These are phyloP conservation scores for Tarsius wallacei DNA, from an alignment of 2,797 vertebrate genomes.

Conservation along the genomic window DNA sequence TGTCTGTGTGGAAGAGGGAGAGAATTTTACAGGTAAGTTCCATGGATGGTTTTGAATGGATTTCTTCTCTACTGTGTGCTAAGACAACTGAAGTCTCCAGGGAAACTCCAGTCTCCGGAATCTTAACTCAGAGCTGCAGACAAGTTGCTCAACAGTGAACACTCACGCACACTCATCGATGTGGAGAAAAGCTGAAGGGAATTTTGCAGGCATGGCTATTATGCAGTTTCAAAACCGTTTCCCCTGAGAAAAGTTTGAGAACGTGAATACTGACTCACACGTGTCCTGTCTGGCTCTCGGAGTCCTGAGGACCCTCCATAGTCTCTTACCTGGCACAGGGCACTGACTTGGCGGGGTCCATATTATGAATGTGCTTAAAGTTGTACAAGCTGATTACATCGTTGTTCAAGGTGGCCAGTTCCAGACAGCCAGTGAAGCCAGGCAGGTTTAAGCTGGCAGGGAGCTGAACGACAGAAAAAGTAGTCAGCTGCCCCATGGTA, in stretches of 20 bases:
- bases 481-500: neutral
- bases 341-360: conserved; percentile 92
- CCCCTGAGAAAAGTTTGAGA: neutral
- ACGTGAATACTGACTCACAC: neutral
- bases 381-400: conserved; percentile 98
- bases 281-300: neutral
- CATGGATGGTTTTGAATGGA: neutral
- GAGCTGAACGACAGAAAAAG: conserved; percentile 91
- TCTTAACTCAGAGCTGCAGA: conserved; percentile 18
- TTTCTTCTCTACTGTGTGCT: neutral
- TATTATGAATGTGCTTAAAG: conserved; percentile 94
- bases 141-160: neutral
- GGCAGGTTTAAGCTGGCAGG: conserved; percentile 95
- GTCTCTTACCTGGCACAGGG: conserved; percentile 96
- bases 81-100: conserved; percentile 4
- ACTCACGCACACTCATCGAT: neutral
- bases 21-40: neutral
- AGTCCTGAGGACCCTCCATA: neutral
- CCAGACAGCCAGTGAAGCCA: conserved; percentile 97
- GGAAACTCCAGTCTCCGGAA: neutral
- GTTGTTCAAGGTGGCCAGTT: conserved; percentile 96
- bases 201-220: neutral
- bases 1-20: neutral
- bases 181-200: neutral
- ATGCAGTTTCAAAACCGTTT: neutral